Percentiles rank a stretch among this genome's conserved stretches.
phyloP scores from a whole-genome alignment of 2,888 invertebrate genomes.

The Phragmatobia fuliginosa region DNA sequence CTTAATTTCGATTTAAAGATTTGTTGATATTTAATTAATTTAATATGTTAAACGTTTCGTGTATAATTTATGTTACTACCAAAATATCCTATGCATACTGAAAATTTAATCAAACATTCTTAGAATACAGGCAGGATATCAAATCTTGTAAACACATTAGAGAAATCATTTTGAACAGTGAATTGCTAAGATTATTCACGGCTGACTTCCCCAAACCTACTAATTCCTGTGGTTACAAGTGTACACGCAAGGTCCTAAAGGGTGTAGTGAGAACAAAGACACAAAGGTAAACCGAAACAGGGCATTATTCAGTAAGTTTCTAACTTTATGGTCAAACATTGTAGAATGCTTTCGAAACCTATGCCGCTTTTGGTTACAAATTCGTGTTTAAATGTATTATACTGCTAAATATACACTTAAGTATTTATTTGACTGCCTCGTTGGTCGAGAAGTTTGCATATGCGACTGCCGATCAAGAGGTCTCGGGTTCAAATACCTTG shows the following conservation, averaged over 20 bases:
- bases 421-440: too few species aligned
- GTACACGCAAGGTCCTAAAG: constrained; percentile 28
- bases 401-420: neutral
- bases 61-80: neutral
- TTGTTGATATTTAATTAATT: neutral
- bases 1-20: neutral
- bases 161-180: constrained; percentile 29
- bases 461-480: too few species aligned
- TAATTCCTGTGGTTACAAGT: constrained; percentile 41
- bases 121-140: neutral
- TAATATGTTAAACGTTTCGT: neutral
- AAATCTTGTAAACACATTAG: constrained; percentile 14
- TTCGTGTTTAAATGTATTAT: constrained; percentile 11
- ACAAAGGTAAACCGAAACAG: constrained; percentile 44
- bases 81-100: neutral
- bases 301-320: constrained; percentile 32
- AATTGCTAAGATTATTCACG: constrained; percentile 39
- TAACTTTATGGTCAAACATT: constrained; percentile 38
- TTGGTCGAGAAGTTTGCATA: too few species aligned
- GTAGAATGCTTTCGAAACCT: constrained; percentile 1
- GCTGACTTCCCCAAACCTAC: constrained; percentile 28
- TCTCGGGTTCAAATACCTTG: too few species aligned
- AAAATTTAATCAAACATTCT: neutral
- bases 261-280: constrained; percentile 36
- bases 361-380: constrained; percentile 11